Evolutionary conservation across 2,797 vertebrate species (phyloP), one percentile per base, ranked within the genome.

Genomic region (Anabacerthia variegaticeps): DNA sequence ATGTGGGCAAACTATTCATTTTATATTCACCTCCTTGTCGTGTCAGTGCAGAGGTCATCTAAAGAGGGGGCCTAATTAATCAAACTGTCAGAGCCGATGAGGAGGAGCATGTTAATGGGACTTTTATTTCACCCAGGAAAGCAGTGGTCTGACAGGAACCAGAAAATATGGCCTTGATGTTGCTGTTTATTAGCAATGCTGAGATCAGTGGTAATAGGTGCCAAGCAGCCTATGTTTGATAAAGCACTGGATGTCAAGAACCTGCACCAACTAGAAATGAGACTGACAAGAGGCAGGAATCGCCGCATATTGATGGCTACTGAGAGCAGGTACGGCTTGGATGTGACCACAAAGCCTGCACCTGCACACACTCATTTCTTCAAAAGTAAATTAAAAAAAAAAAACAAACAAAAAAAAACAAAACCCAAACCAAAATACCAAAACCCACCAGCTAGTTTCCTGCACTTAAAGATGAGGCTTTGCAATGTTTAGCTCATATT

Each of bases 91-190:
- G 98, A 98, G 98, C 98, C 98, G 98, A 99, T 99, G 98, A 99
- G 98, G 98, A 98, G 98, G 97, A 98, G 98, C 98, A 98, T 99
- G 99, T 98, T 99, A 99, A 99, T 99, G 98, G 98, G 98, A 98
- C 98, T 98, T 99, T 98, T 98, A 99, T 98, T 98, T 98, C 98
- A 98, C 98, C 98, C 98, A 95, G 96, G 98, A 98, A 98, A 98
- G 98, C 94, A 72, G 98, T 92, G 78, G 97, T 92, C 98, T 99
- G 99, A 99, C 98, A 99, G 98, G 97, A 97, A 96, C 95, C 78
- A 96, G 96, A 96, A 98, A 98, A 98, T 98, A 98, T 92, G 97
- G 98, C 97, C 94, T 94, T 91, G 98, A 97, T 98, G 98, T 97
- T 98, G 98, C 98, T 98, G 98, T 98, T 98, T 99, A 98, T 99